Conservation (phyloP, 2,888 invertebrate species). For the Beris chalybata region DNA sequence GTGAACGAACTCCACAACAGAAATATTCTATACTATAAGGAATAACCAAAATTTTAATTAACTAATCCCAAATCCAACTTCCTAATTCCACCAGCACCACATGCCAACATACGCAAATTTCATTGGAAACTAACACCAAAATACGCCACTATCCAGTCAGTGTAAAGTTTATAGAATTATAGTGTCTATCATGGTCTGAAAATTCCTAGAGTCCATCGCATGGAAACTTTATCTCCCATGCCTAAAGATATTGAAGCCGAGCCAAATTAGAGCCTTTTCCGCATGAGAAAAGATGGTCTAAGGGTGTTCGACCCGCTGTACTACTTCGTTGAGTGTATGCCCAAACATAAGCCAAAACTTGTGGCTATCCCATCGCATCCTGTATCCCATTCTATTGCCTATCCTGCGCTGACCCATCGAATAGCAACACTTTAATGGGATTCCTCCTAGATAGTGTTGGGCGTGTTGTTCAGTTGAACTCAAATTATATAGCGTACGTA, state of each 20-base stretch:
- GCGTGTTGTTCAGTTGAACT: conserved; percentile 3
- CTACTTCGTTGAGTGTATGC: no score
- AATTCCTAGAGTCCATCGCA: conserved; percentile 2
- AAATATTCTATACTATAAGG: no score
- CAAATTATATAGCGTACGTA: neutral
- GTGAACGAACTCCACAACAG: no score
- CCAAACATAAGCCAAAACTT: conserved; percentile 12
- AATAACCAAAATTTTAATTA: no score
- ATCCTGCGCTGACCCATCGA: neutral
- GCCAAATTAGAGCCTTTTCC: conserved; percentile 28
- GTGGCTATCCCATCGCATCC: conserved; percentile 19
- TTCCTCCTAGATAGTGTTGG: conserved; percentile 21
- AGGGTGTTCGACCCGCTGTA: neutral
- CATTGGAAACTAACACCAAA: no score
- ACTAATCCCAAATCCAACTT: no score
- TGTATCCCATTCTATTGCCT: conserved; percentile 1
- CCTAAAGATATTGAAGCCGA: conserved; percentile 23
- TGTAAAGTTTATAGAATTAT: conserved; percentile 22
- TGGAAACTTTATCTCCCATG: conserved; percentile 15
- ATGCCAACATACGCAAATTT: no score
- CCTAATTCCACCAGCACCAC: no score
- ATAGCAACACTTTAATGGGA: conserved; percentile 17
- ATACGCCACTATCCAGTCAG: no score
- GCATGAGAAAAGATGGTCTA: conserved; percentile 26
- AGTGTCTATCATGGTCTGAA: conserved; percentile 28